phyloP scores from a whole-genome alignment of 2,888 invertebrate species.

The Cylloceria caligata region DNA sequence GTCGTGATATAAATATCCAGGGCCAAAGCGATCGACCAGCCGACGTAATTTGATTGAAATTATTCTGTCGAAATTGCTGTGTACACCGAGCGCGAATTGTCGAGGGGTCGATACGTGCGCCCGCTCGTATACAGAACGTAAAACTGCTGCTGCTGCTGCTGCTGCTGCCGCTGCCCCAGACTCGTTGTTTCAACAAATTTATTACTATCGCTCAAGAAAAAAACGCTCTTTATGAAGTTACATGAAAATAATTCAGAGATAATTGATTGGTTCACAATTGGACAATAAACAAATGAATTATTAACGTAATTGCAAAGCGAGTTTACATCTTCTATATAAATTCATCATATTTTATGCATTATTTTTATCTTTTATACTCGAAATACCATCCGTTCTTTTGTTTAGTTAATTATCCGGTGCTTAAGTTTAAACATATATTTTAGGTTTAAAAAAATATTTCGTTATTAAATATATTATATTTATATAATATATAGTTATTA shows the following conservation, averaged over 20 bases:
- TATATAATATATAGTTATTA: too few species aligned
- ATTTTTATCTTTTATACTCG: too few species aligned
- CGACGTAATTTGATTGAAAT: conserved; percentile 55
- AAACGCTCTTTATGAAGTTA: conserved; percentile 8
- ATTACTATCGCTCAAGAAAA: conserved; percentile 2
- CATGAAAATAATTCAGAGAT: background rate
- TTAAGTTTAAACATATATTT: too few species aligned
- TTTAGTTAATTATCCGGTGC: too few species aligned
- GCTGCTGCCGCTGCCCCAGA: conserved; percentile 11
- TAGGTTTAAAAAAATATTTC: too few species aligned
- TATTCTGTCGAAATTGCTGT: conserved; percentile 60
- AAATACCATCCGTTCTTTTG: too few species aligned
- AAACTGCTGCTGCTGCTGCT: conserved; percentile 21
- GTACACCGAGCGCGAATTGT: conserved; percentile 45
- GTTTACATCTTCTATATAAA: too few species aligned
- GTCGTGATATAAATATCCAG: conserved; percentile 44
- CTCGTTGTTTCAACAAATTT: conserved; percentile 28
- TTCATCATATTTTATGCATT: too few species aligned
- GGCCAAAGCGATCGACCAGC: conserved; percentile 19
- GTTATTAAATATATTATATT: too few species aligned
- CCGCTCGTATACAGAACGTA: conserved; percentile 43
- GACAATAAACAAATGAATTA: too few species aligned
- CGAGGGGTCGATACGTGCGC: conserved; percentile 46
- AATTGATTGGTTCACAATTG: background rate
- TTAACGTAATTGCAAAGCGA: too few species aligned